Evolutionary conservation across 2,113 vertebrate species (phyloP), one percentile per base, ranked within the genome.

Genomic region (Corythornis vintsioides): DNA sequence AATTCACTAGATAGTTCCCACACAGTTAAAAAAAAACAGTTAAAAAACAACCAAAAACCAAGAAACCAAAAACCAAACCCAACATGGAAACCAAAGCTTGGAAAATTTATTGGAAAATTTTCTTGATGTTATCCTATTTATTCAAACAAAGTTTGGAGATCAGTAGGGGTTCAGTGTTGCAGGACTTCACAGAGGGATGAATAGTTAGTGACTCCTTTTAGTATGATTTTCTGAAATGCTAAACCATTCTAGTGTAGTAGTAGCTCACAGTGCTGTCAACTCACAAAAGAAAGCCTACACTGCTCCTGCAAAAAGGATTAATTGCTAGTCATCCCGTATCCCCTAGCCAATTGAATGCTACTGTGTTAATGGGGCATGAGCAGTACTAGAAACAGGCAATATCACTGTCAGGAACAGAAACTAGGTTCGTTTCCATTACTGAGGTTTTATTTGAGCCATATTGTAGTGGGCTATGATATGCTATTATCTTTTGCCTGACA

Each of bases 71-170:
- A 83, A 2, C 9, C 38, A 85, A 79, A 78, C 82, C 2, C 2
- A 4, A 50, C 9, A 14, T 65, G 8, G 22, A 52, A 84, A 28
- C 9, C 33, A 74, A 78, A 75, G 3, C 25, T 15, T 52, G 5
- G 31, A 29, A 29, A 1, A 64, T 78, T 52, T 52, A 9, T 38
- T 38, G 38, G 10, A 38, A 38, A 26, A 24, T 89, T 78, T 79
- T 90, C 16, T 18, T 53, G 2, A 7, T 40, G 9, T 21, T 61
- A 29, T 5, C 6, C 7, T 33, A 0, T 0, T 16, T 48, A 50
- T 40, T 29, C 21, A 73, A 76, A 56, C 2, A 48, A 52, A 1
- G 7, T 91, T 33, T 73, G 21, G 28, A 83, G 20, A 50, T 57
- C 12, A 61, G 19, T 14, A 28, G 17, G 12, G 12, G 3, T 55